These are phyloP conservation scores for Orchesellides sinensis DNA, from an alignment of 2,888 invertebrate genomes.

Conservation along the genomic window DNA sequence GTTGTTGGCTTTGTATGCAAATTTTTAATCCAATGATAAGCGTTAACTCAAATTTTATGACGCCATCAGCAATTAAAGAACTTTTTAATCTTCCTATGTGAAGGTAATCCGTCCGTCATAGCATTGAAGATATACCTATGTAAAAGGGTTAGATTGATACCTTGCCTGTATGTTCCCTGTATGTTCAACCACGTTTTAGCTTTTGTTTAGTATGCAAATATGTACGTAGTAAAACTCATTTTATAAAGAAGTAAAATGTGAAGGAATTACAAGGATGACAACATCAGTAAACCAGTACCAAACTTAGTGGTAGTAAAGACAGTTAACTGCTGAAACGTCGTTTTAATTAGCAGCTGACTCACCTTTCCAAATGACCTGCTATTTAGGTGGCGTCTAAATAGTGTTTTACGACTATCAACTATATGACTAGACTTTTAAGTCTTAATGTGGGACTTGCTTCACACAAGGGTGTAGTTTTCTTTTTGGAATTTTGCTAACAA, in stretches of 20 bases:
- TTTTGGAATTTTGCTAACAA: too few species aligned
- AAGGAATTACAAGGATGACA: background rate
- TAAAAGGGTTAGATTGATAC: slow-evolving; percentile 25
- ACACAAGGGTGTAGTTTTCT: too few species aligned
- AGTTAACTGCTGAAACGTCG: background rate
- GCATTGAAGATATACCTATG: background rate
- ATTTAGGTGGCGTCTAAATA: slow-evolving; percentile 34
- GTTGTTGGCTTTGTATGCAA: too few species aligned
- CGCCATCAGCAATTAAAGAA: background rate
- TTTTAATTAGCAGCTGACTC: background rate
- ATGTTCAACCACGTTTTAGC: too few species aligned
- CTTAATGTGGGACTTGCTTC: too few species aligned
- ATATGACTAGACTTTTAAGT: too few species aligned
- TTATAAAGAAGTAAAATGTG: background rate
- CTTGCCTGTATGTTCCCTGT: too few species aligned
- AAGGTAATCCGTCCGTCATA: background rate
- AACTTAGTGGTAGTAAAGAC: too few species aligned
- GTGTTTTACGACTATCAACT: too few species aligned
- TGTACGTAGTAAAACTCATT: background rate
- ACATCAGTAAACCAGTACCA: too few species aligned
- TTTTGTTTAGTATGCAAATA: background rate
- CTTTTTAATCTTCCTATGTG: background rate
- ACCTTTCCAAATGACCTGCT: slow-evolving; percentile 39
- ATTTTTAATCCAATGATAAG: too few species aligned
- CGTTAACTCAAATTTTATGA: background rate